These are phyloP conservation scores for Pyxicephalus adspersus DNA, from an alignment of 2,113 vertebrate genomes.

Conservation along the genomic window DNA sequence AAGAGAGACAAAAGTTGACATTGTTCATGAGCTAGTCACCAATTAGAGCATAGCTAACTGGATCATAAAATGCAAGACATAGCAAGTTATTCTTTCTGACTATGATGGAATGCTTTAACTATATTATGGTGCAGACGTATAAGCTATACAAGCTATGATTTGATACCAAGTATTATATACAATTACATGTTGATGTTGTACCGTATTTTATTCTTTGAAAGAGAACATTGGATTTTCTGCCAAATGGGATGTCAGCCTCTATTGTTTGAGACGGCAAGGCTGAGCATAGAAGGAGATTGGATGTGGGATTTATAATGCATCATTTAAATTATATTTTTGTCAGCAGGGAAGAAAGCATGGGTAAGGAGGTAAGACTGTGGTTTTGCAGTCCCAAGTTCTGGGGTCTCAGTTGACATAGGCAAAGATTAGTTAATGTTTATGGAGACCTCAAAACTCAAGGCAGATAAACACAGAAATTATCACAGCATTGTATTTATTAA, in stretches of 20 bases:
- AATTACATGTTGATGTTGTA: slow-evolving; percentile 31
- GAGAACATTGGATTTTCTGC: neutral
- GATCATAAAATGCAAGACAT: neutral
- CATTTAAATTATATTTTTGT: no score
- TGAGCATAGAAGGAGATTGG: no score
- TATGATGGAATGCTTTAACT: neutral
- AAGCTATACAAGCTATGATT: slow-evolving; percentile 9
- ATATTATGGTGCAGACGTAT: neutral
- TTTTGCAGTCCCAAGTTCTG: no score
- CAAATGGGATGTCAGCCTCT: neutral
- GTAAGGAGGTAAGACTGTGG: no score
- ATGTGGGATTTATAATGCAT: no score
- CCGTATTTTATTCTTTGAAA: slow-evolving; percentile 7
- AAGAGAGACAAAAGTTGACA: slow-evolving; percentile 36
- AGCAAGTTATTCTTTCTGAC: neutral
- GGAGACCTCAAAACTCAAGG: no score
- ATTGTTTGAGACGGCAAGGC: no score
- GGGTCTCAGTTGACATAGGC: no score
- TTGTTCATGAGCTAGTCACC: slow-evolving; percentile 33
- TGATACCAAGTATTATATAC: slow-evolving; percentile 17
- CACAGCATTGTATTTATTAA: no score
- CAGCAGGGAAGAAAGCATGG: no score
- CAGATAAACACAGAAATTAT: no score
- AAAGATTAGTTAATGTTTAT: no score
- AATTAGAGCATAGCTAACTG: slow-evolving; percentile 21